Evolutionary conservation across 2,888 invertebrate species (phyloP).

Genomic region (Megastigmus dorsalis): DNA sequence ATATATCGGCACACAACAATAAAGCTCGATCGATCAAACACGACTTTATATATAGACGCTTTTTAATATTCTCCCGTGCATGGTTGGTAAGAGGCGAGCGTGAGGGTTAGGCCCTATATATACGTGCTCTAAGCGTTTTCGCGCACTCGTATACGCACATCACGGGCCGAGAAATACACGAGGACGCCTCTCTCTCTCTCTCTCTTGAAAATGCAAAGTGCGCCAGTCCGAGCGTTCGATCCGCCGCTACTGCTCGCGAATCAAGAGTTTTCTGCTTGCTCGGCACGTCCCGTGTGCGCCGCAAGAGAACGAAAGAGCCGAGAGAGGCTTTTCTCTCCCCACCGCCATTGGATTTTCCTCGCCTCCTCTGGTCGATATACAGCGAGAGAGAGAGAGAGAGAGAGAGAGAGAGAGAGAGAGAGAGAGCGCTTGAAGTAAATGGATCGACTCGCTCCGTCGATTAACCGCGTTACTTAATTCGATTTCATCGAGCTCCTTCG

Average conservation of each 20-base stretch:
- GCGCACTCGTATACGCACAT: not conserved
- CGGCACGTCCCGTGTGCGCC: constrained; percentile 53
- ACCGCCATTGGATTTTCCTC: constrained; percentile 28
- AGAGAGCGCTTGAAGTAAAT: constrained; percentile 15
- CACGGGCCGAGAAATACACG: not conserved
- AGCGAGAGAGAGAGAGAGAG: no score
- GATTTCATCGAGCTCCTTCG: constrained; percentile 2
- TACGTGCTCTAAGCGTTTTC: not conserved
- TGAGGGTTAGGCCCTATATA: no score
- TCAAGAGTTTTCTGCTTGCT: constrained; percentile 55
- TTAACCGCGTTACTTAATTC: constrained; percentile 35
- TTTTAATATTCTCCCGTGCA: constrained; percentile 32
- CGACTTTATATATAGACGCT: not conserved
- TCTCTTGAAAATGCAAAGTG: no score
- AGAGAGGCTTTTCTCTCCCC: not conserved
- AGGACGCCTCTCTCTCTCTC: no score
- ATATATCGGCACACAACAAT: no score
- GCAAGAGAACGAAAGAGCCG: not conserved
- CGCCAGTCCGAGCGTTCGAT: no score
- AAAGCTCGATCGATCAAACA: constrained; percentile 23
- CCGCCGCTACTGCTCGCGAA: no score
- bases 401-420: no score
- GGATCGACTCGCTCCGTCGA: constrained; percentile 27
- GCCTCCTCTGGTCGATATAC: not conserved
- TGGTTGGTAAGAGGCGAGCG: no score